Conservation (phyloP, 1,140 invertebrate species). For the Cydia fagiglandana region DNA sequence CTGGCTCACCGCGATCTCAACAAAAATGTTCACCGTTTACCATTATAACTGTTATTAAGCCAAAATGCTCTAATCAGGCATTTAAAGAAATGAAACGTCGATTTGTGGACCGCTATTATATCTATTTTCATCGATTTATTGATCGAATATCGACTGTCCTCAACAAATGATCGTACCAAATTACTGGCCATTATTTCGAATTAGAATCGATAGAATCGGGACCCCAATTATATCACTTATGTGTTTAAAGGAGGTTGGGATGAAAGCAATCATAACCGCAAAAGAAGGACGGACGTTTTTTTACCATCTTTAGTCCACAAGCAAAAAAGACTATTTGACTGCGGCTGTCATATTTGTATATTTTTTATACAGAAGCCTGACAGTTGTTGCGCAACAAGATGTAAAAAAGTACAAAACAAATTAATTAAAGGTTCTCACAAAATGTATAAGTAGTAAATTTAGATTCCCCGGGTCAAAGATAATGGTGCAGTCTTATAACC, state of each 20-base stretch:
- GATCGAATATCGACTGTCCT: slow-evolving; percentile 76
- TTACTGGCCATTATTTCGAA: slow-evolving; percentile 76
- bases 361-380: slow-evolving; percentile 40
- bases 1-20: slow-evolving; percentile 40
- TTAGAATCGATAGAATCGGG: slow-evolving; percentile 76
- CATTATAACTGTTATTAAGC: slow-evolving; percentile 74
- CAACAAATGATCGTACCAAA: slow-evolving; percentile 73
- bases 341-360: slow-evolving; percentile 34
- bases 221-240: slow-evolving; percentile 79
- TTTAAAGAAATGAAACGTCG: slow-evolving; percentile 78
- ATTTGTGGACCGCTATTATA: slow-evolving; percentile 69
- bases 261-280: slow-evolving; percentile 66
- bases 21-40: slow-evolving; percentile 64
- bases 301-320: slow-evolving; percentile 27
- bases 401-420: slow-evolving; percentile 5
- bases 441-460: slow-evolving; percentile 45
- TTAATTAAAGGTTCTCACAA: slow-evolving; percentile 41
- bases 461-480: slow-evolving; percentile 54
- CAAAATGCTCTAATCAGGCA: slow-evolving; percentile 68
- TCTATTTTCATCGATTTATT: slow-evolving; percentile 77
- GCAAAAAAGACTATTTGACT: slow-evolving; percentile 37
- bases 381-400: not conserved
- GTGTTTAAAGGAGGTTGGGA: slow-evolving; percentile 77
- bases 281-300: slow-evolving; percentile 52
- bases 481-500: slow-evolving; percentile 64